Evolutionary conservation across 2,797 vertebrate genomes (phyloP), one percentile per base, ranked within the genome.

Genomic region (Cossypha polioptera): DNA sequence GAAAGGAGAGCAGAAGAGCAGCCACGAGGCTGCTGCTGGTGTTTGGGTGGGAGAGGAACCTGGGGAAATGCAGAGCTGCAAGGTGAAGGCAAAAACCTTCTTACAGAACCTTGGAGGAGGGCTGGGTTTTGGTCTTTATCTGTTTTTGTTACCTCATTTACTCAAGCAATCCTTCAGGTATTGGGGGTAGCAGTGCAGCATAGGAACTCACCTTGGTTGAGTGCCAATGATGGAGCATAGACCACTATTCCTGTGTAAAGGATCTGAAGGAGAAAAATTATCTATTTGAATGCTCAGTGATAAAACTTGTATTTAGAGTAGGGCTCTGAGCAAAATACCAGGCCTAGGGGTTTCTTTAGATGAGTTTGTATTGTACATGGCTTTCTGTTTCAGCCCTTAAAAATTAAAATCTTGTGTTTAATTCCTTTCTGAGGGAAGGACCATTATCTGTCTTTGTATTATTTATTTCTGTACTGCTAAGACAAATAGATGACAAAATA

Each of bases 231-330:
- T 11, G 99, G 99, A 25, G 98, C 98, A 29, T 98, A 99, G 24
- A 99, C 98, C 45, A 99, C 98, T 57, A 99, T 97, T 73, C 98
- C 98, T 5, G 98, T 98, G 92, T 99, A 99, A 43, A 99, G 97
- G 85, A 99, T 97, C 99, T 99, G 88, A 47, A 84, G 36, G 53
- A 88, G 58, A 51, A 77, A 86, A 63, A 43, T 7, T 0, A 19
- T 2, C 2, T 19, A 9, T 43, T 25, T 62, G 35, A 72, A 72
- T 45, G 13, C 13, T 74, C n/a, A n/a, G 36, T 35, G 18, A 42
- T 74, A 78, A 75, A 28, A 36, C 11, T 65, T 85, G 31, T n/a
- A 2, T n/a, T 55, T 42, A 54, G 19, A 66, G 16, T 7, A 24
- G 19, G 13, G 7, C 18, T 76, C 9, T 28, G 48, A 81, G 77